Conservation (phyloP, 1,140 invertebrate genomes). For the Zelostemma sp. region DNA sequence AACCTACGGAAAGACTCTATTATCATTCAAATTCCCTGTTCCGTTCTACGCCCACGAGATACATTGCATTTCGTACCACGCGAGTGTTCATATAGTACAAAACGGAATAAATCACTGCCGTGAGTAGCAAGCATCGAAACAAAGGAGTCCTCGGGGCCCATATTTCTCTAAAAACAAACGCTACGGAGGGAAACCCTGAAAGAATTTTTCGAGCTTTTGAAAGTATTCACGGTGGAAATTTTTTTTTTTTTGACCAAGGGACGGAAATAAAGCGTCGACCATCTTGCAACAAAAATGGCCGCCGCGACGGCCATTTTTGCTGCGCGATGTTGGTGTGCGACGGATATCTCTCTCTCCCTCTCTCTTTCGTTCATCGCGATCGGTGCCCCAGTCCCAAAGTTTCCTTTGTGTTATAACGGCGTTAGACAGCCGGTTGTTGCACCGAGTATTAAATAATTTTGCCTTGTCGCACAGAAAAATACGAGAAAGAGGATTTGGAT, state of each 20-base stretch:
- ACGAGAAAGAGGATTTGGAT: slow-evolving; percentile 35
- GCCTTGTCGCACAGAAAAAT: slow-evolving; percentile 26
- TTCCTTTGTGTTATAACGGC: slow-evolving; percentile 62
- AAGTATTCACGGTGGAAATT: too few relatives aligned
- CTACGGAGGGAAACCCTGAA: too few relatives aligned
- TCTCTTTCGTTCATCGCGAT: slow-evolving; percentile 38
- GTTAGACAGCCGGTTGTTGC: slow-evolving; percentile 45
- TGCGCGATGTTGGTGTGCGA: slow-evolving; percentile 63
- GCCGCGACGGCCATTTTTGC: slow-evolving; percentile 63
- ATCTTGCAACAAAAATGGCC: slow-evolving; percentile 54
- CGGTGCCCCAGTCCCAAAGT: slow-evolving; percentile 47
- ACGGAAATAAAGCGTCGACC: slow-evolving; percentile 51
- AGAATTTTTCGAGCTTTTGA: too few relatives aligned
- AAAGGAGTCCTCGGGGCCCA: too few relatives aligned
- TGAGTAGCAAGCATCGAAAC: too few relatives aligned
- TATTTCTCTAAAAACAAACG: too few relatives aligned
- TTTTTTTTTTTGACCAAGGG: background rate
- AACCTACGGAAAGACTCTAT: too few relatives aligned
- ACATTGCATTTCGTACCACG: too few relatives aligned
- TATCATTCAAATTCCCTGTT: too few relatives aligned
- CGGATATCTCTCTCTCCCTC: slow-evolving; percentile 41
- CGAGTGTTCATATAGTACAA: too few relatives aligned
- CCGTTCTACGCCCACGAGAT: too few relatives aligned
- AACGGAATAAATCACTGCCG: too few relatives aligned
- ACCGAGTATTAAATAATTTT: slow-evolving; percentile 23